Evolutionary conservation across 1,140 invertebrate species (phyloP).

Genomic region (Psix sp.): DNA sequence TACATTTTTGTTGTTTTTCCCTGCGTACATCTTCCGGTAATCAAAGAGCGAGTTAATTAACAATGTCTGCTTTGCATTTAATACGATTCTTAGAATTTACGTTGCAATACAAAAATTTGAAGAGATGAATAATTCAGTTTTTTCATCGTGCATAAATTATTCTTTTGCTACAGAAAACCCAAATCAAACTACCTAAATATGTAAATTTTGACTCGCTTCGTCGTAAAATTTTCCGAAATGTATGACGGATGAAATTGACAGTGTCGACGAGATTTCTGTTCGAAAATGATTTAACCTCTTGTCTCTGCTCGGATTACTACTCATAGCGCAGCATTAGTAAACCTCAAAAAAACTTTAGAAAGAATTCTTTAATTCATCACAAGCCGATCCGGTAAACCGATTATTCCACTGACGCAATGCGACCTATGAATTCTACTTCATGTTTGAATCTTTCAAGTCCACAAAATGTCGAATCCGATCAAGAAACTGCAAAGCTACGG

Average conservation of each 20-base stretch:
- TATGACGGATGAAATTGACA: constrained; percentile 31
- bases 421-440: constrained; percentile 15
- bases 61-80: constrained; percentile 3
- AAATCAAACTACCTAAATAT: constrained; percentile 13
- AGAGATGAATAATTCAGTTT: constrained; percentile 6
- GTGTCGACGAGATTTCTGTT: constrained; percentile 10
- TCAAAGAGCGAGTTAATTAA: constrained; percentile 7
- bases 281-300: constrained; percentile 14
- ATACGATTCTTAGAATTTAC: constrained; percentile 12
- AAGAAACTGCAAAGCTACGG: constrained; percentile 25
- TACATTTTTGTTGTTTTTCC: constrained; percentile 6
- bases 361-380: constrained; percentile 14
- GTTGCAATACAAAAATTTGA: constrained; percentile 1
- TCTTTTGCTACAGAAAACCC: neutral
- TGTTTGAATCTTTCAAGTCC: constrained; percentile 31
- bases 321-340: constrained; percentile 17
- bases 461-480: constrained; percentile 47
- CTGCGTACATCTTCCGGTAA: constrained; percentile 1
- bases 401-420: constrained; percentile 28
- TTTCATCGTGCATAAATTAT: constrained; percentile 19
- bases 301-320: constrained; percentile 24
- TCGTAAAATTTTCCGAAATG: constrained; percentile 17
- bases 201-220: constrained; percentile 10
- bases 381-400: constrained; percentile 29
- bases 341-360: constrained; percentile 2